These are phyloP conservation scores for Drosophila busckii DNA, from an alignment of 1,140 invertebrate species.

Conservation along the genomic window DNA sequence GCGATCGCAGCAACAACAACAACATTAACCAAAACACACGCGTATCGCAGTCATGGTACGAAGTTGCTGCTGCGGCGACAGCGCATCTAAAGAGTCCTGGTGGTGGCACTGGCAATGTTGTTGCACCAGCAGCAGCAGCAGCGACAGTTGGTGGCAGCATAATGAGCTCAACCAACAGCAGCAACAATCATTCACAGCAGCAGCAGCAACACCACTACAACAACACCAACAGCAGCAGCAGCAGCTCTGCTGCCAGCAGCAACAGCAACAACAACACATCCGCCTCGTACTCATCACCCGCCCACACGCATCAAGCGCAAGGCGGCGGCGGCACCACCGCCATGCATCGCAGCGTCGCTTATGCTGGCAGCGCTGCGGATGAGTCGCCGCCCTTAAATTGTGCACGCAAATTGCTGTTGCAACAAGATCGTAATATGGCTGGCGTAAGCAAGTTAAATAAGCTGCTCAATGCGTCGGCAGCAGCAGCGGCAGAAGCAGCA, in stretches of 20 bases:
- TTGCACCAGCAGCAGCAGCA: conserved; percentile 61
- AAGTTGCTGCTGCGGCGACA: conserved; percentile 70
- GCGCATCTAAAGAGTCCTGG: conserved; percentile 75
- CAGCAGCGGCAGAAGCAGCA: conserved; percentile 21
- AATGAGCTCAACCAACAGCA: conserved; percentile 71
- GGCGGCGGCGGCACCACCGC: conserved; percentile 69
- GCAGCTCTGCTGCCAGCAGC: conserved; percentile 45
- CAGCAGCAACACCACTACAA: conserved; percentile 43
- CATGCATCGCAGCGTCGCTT: conserved; percentile 80
- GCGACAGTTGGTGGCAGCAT: conserved; percentile 60
- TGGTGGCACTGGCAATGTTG: conserved; percentile 79
- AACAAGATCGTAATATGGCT: conserved; percentile 37
- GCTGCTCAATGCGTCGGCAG: conserved; percentile 69
- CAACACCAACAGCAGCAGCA: conserved; percentile 49
- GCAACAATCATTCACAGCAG: conserved; percentile 50
- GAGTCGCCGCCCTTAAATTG: conserved; percentile 79
- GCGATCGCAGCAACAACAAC: conserved; percentile 67
- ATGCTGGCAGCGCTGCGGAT: conserved; percentile 80
- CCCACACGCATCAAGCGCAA: conserved; percentile 39
- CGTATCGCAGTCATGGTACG: conserved; percentile 75
- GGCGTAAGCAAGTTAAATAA: conserved; percentile 79
- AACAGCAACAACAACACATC: conserved; percentile 36
- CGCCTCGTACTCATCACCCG: conserved; percentile 66
- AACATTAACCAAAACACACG: conserved; percentile 68
- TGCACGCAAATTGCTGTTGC: conserved; percentile 78